Evolutionary conservation across 2,888 invertebrate species (phyloP), one percentile per base, ranked within the genome.

Genomic region (Adelognathus sp.): DNA sequence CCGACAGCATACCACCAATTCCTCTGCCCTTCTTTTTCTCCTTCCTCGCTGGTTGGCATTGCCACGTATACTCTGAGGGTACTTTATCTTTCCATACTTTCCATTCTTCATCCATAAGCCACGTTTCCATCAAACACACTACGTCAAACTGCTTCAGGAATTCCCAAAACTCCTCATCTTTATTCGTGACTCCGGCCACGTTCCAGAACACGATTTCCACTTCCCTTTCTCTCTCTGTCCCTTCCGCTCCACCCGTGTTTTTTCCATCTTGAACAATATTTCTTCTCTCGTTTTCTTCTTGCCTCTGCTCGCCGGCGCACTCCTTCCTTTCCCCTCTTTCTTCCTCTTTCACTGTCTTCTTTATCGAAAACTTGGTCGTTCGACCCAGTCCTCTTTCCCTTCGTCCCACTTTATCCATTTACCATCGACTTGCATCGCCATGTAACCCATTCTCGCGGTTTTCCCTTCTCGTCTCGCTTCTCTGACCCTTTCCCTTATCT

Each of bases 101-200:
- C n/a, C 70, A 60, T 9, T 39, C 54, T 21, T 70, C 36, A 7
- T 39, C 58, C 4, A 60, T 41, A n/a, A 60, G 0, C 70, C 60
- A 70, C 11, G 60, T 70, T n/a, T 70, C 70, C 3, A 16, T 9
- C 11, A 70, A n/a, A 7, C 21, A 14, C 2, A 41, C 11, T 18
- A 60, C 27, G 16, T 60, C 60, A 27, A 36, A 70, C 7, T 16
- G 24, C n/a, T 18, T 29, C 24, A 70, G 6, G 2, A 39, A 16
- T 60, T 41, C 29, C 44, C 70, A 58, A 24, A 70, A 70, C 3
- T 60, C 3, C 6, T 27, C 11, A n/a, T 58, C 33, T 18, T 70
- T 60, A 9, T 70, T 60, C 33, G 3, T 60, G n/a, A 58, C 4
- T n/a, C 60, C 70, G 58, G 58, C 70, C 44, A 70, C 60, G 31